A percentile compares a stretch with the other conserved stretches of the same genome.
Conservation (phyloP, 2,888 invertebrate species). For the Meloe dianella region DNA sequence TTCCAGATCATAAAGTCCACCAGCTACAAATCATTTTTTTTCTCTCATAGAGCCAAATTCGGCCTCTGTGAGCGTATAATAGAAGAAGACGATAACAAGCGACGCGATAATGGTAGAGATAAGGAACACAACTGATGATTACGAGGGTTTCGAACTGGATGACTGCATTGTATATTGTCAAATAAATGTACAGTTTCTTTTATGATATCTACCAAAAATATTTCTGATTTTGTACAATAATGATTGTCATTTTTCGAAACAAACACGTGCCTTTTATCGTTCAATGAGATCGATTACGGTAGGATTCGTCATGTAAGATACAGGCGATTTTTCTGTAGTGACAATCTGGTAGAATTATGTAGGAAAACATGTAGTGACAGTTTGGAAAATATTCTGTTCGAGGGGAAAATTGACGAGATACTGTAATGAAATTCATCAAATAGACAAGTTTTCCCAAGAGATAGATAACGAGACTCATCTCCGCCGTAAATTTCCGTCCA, state of each 20-base stretch:
- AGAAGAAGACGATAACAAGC: slow-evolving; percentile 36
- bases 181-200: slow-evolving; percentile 48
- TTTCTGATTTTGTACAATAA: slow-evolving; percentile 18
- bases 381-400: background rate
- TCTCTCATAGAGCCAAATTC: slow-evolving; percentile 16
- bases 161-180: slow-evolving; percentile 46
- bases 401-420: slow-evolving; percentile 10
- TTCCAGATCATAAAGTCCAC: slow-evolving; percentile 51
- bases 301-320: background rate
- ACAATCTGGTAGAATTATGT: background rate
- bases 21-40: slow-evolving; percentile 49
- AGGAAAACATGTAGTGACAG: background rate
- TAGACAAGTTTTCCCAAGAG: background rate
- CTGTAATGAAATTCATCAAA: slow-evolving; percentile 7
- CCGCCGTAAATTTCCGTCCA: background rate
- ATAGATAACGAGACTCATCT: slow-evolving; percentile 6
- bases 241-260: too few relatives aligned
- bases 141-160: slow-evolving; percentile 37
- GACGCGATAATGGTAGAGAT: slow-evolving; percentile 36
- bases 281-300: background rate
- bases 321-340: background rate
- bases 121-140: slow-evolving; percentile 40
- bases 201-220: slow-evolving; percentile 41
- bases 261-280: too few relatives aligned
- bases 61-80: slow-evolving; percentile 31